Evolutionary conservation across 1,140 invertebrate genomes (phyloP).

Genomic region (Drosophila nigrodunni): DNA sequence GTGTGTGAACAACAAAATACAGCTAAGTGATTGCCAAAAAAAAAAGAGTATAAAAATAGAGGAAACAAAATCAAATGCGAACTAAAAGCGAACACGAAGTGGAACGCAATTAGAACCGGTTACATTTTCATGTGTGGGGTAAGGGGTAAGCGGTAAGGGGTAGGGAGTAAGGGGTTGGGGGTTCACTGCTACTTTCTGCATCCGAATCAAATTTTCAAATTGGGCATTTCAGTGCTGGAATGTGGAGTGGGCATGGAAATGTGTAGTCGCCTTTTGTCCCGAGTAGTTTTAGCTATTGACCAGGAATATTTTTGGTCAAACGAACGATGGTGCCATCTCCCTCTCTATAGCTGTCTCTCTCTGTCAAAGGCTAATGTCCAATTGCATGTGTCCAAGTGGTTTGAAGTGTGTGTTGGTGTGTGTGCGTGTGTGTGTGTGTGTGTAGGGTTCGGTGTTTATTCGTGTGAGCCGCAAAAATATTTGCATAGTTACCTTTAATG

Average conservation of each 20-base stretch:
- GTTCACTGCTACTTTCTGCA: background rate
- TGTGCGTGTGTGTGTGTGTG: slow-evolving; percentile 5
- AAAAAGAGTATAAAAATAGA: slow-evolving; percentile 24
- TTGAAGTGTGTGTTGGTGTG: slow-evolving; percentile 5
- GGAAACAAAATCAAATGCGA: slow-evolving; percentile 5
- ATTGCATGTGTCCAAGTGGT: slow-evolving; percentile 3
- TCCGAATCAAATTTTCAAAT: slow-evolving; percentile 25
- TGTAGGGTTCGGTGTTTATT: slow-evolving; percentile 55
- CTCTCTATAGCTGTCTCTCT: background rate
- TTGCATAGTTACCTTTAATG: slow-evolving; percentile 85
- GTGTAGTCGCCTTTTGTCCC: slow-evolving; percentile 3
- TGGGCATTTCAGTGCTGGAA: background rate
- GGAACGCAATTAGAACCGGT: slow-evolving; percentile 59
- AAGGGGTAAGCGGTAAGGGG: background rate
- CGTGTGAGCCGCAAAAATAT: slow-evolving; percentile 82
- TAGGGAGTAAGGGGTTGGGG: background rate
- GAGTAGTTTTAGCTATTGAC: slow-evolving; percentile 69
- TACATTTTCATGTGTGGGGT: slow-evolving; percentile 11
- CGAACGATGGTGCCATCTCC: slow-evolving; percentile 5
- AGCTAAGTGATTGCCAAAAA: slow-evolving; percentile 70
- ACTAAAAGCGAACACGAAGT: slow-evolving; percentile 51
- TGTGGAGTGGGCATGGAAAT: background rate
- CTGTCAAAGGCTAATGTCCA: slow-evolving; percentile 22
- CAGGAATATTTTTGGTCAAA: slow-evolving; percentile 70
- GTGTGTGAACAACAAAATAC: slow-evolving; percentile 10